Base-by-base conservation (phyloP, 1,140 invertebrate genomes). In the Drosophila truncata region DNA sequence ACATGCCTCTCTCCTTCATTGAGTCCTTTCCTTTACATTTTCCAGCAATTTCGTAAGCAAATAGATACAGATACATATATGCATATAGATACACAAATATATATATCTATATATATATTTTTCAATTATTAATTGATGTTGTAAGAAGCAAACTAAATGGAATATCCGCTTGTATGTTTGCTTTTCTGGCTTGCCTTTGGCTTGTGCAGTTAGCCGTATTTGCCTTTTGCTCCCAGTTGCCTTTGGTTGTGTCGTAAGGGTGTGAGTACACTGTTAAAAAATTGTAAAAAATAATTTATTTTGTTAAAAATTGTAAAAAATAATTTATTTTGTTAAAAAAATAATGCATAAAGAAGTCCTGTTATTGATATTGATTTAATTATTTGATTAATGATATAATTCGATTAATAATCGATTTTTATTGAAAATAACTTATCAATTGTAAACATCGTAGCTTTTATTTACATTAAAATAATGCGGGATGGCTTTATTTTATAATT, bases 81-180 rank as follows among this genome's bases (percentile, higher is more conserved):
- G 1, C 7, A 14, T 7, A 44, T 23, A 9, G 16, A 25, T 25
- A 25, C 14, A 41, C 3, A 16, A n/a, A n/a, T 39, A 27, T 8
- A n/a, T 20, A 18, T n/a, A n/a, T 39, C 2, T 3, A 18, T 41
- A 14, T 66, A 41, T 69, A 55, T 66, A 72, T 63, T 78, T 80
- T 80, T 80, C 72, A 80, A 88, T 88, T 88, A 73, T 70, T 87
- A 87, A 83, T 87, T 88, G 76, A 88, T 63, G 59, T 49, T 61
- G 63, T 59, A 73, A 72, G 67, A 18, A 67, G 66, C 63, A 69
- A 55, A 69, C 35, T 67, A 67, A 69, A 69, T 42, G 63, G 52
- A 46, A 69, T 67, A 74, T 65, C 23, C 35, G 37, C 9, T 14
- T 44, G 35, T 61, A 25, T 61, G 57, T 74, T 50, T 42, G 41